phyloP scores from a whole-genome alignment of 2,888 invertebrate species.

The Leucophenga montana region DNA sequence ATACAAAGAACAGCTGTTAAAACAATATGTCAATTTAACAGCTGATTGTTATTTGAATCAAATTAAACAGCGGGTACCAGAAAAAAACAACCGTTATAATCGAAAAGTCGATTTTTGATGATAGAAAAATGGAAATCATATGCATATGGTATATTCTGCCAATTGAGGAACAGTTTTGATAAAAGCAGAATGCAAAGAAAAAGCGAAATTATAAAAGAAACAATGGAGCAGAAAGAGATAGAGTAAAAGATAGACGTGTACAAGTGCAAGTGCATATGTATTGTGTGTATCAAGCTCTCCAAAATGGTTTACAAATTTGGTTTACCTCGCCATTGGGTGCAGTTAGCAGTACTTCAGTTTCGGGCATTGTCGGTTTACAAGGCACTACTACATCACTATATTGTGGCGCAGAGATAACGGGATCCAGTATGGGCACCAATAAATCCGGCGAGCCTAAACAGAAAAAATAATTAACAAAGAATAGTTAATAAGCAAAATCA shows the following conservation, averaged over 20 bases:
- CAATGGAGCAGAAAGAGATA: constrained; percentile 24
- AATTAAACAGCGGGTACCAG: too few species aligned
- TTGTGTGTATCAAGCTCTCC: constrained; percentile 31
- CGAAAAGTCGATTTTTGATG: constrained; percentile 14
- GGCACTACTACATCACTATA: constrained; percentile 75
- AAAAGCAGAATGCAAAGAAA: neutral
- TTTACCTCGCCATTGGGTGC: constrained; percentile 71
- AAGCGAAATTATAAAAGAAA: constrained; percentile 2
- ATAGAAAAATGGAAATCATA: neutral
- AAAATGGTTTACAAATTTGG: neutral
- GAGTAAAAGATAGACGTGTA: constrained; percentile 22
- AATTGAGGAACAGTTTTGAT: neutral
- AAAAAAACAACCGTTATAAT: neutral
- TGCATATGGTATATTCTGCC: too few species aligned
- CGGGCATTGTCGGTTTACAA: constrained; percentile 79
- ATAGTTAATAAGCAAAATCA: constrained; percentile 39
- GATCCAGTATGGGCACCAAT: constrained; percentile 70
- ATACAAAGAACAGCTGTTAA: too few species aligned
- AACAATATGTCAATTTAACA: too few species aligned
- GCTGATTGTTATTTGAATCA: too few species aligned
- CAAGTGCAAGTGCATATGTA: constrained; percentile 29
- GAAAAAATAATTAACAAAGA: constrained; percentile 16
- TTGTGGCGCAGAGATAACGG: constrained; percentile 69
- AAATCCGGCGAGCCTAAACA: constrained; percentile 44
- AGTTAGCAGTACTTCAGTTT: constrained; percentile 74